Conservation (phyloP, 1,140 invertebrate species). For the Drosophila asahinai region DNA sequence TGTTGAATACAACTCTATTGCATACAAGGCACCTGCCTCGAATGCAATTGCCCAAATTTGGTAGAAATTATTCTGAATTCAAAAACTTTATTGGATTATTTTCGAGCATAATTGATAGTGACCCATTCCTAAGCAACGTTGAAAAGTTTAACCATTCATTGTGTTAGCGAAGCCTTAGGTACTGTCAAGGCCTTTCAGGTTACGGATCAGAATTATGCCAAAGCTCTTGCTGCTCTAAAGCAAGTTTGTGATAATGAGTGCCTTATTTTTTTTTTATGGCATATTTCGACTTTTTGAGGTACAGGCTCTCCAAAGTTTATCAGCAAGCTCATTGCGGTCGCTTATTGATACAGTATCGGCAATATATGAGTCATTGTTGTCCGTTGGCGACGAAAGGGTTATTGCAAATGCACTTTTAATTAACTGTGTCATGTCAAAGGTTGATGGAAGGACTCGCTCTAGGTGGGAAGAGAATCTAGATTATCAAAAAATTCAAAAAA, state of each 20-base stretch:
- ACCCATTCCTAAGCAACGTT: background rate
- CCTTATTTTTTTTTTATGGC: no score
- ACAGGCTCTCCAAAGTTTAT: no score
- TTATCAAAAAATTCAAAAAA: no score
- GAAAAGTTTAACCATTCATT: conserved; percentile 1
- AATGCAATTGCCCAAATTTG: conserved; percentile 7
- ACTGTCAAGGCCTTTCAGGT: background rate
- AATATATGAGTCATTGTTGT: no score
- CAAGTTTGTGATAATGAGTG: conserved; percentile 4
- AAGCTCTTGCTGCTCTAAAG: background rate
- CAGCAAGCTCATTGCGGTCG: no score
- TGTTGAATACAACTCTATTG: background rate
- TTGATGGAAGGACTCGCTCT: no score
- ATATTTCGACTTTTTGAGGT: no score
- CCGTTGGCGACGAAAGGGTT: no score
- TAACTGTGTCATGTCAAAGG: no score
- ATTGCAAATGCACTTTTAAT: no score
- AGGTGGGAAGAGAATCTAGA: no score
- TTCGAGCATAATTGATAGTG: background rate
- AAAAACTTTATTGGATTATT: conserved; percentile 10
- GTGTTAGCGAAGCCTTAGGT: background rate
- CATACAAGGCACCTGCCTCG: background rate
- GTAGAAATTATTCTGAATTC: background rate
- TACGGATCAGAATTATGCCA: conserved; percentile 4
- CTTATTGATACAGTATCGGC: no score